phyloP scores from a whole-genome alignment of 1,140 invertebrate species.

The Drosophila rufa region DNA sequence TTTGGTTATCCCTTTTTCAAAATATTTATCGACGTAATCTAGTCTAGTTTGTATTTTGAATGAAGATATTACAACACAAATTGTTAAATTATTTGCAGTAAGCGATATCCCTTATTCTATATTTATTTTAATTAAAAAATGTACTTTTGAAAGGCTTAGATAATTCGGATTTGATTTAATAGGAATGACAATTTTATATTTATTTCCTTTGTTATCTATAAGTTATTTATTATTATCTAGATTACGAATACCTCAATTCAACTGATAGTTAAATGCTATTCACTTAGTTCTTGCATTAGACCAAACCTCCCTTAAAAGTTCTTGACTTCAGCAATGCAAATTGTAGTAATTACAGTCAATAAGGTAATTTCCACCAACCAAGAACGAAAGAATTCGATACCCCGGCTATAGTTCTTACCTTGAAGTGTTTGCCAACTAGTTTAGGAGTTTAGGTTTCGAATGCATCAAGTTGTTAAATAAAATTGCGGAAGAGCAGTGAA shows the following conservation, averaged over 20 bases:
- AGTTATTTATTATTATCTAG: no score
- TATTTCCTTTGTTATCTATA: no score
- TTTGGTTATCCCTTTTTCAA: not conserved
- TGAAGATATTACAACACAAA: not conserved
- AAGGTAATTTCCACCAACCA: not conserved
- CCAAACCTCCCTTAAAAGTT: not conserved
- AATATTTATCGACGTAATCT: not conserved
- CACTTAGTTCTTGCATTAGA: not conserved
- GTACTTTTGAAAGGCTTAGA: no score
- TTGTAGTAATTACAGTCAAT: conserved; percentile 14
- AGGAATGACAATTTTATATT: no score
- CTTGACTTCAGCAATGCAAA: not conserved
- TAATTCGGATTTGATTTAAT: not conserved
- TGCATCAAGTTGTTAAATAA: conserved; percentile 32
- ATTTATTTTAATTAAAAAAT: not conserved
- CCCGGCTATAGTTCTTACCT: not conserved
- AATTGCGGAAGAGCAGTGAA: conserved; percentile 2
- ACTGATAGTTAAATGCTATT: not conserved
- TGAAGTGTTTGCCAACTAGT: conserved; percentile 7
- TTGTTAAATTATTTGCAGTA: not conserved
- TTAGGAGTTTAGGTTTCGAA: conserved; percentile 9
- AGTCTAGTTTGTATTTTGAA: conserved; percentile 5
- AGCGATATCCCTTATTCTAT: no score
- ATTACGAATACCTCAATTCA: not conserved
- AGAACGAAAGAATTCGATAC: not conserved